Conservation (phyloP, 2,888 invertebrate species). For the Drosophila nr. perissopoda region DNA sequence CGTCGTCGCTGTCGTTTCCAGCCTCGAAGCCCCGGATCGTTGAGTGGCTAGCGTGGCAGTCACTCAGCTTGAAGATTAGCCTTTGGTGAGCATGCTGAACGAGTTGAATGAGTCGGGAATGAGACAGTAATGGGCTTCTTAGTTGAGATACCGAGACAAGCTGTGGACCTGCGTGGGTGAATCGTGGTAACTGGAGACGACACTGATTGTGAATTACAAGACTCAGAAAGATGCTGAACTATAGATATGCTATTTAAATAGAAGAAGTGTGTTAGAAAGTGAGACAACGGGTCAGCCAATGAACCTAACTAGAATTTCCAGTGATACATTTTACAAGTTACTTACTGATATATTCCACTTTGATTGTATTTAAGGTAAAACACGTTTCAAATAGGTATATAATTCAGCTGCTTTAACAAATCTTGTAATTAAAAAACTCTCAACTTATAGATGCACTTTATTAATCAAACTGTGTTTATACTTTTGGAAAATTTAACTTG, state of each 20-base stretch:
- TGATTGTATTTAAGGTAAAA: slow-evolving; percentile 5
- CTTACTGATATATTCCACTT: slow-evolving; percentile 9
- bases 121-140: slow-evolving; percentile 83
- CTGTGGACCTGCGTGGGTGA: slow-evolving; percentile 56
- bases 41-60: slow-evolving; percentile 47
- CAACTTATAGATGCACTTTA: neutral
- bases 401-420: neutral
- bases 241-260: slow-evolving; percentile 33
- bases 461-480: neutral
- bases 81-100: slow-evolving; percentile 70
- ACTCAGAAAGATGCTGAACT: slow-evolving; percentile 23
- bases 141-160: slow-evolving; percentile 73
- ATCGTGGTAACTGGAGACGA: slow-evolving; percentile 70
- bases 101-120: slow-evolving; percentile 82
- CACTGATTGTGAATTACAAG: slow-evolving; percentile 50
- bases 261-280: slow-evolving; percentile 44
- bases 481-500: neutral
- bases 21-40: slow-evolving; percentile 21
- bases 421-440: neutral
- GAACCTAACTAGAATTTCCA: slow-evolving; percentile 21
- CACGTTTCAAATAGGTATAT: neutral
- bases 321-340: slow-evolving; percentile 5
- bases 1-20: slow-evolving; percentile 17
- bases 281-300: slow-evolving; percentile 30
- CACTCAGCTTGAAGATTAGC: slow-evolving; percentile 67